Evolutionary conservation across 2,888 invertebrate genomes (phyloP), one percentile per base, ranked within the genome.

Genomic region (Torymus auratus): DNA sequence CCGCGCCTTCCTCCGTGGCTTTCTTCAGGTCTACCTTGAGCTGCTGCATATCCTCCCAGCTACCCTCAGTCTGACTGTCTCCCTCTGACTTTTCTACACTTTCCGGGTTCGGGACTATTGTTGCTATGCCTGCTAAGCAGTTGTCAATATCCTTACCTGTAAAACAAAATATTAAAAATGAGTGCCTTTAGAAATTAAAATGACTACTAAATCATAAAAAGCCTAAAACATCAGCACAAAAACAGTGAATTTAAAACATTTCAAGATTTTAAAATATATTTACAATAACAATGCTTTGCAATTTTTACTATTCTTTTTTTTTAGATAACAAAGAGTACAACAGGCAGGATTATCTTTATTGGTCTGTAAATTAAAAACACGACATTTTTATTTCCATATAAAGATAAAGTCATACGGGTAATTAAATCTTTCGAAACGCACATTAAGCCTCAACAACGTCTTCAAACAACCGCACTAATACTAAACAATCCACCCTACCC

Each of bases 21-120:
- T 92, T 92, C 69, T 93, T 93, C 81, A 94, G 89, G 4, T 88
- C 86, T 11, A 92, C 92, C 68, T 94, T 92, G 82, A 96, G 89
- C 14, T 93, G 92, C 76, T 94, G 93, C 81, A 94, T 88, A 86
- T 95, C 95, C 23, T 92, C 92, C 88, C 94, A 94, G 12, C 94
- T 92, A 41, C 93, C 92, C 86, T 95, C 95, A 1, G 94, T 94
- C 87, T 95, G 95, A 65, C 93, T 93, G 78, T 92, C 92, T 77
- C 93, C 93, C 85, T 93, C 89, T 50, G 86, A 89, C 84, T 92
- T 93, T 58, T 94, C 93, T 0, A 91, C 90, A 14, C 86, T 86
- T 14, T 88, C 88, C 2, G 90, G 87, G 50, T 89, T 89, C 2
- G 86, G 84, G 12, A 89, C 83, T 2, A 91, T 90, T 1, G 91